Base-by-base conservation (phyloP, 2,113 vertebrate genomes). In the Hippocampus guttulatus region DNA sequence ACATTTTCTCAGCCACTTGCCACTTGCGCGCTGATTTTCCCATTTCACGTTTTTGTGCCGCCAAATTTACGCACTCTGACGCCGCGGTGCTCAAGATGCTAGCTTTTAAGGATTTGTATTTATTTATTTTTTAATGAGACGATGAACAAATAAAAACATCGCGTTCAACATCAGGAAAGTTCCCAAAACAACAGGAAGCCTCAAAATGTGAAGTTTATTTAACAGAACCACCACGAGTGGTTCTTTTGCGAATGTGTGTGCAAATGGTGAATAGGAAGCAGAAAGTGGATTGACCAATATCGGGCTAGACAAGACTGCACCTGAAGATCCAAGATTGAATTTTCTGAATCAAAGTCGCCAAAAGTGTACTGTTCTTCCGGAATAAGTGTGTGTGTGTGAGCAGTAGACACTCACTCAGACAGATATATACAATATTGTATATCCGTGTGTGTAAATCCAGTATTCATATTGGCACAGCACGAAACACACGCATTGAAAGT, bases 1-100 rank as follows among this genome's bases (percentile, higher is more conserved):
- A 47, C 78, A 21, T 61, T 70, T 78, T 73, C 74, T 81, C 67
- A 77, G 70, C 75, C 64, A 58, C 14, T 55, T 38, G 73, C 69
- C 77, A 83, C 89, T 86, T 79, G 66, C 85, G 85, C 77, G 78
- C 66, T 63, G 57, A 51, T 64, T 23, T 71, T 72, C 67, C n/a
- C 64, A 64, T 61, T 75, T 49, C 73, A 68, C 81, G 62, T 76
- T 71, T 76, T 71, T 12, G 72, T 10, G 55, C 16, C n/a, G 57
- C n/a, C 69, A 66, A 69, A 75, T 73, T 68, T 33, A 30, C 58
- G 47, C 68, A 68, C 64, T 27, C 21, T 0, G 21, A 64, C 40
- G 5, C 67, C 0, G 64, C 8, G 64, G 30, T 5, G 65, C 41
- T 9, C 67, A 10, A 21, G 38, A 47, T 38, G 45, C 6, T 21